These are phyloP conservation scores for Mirza zaza DNA, from an alignment of 2,113 vertebrate genomes.

Conservation along the genomic window DNA sequence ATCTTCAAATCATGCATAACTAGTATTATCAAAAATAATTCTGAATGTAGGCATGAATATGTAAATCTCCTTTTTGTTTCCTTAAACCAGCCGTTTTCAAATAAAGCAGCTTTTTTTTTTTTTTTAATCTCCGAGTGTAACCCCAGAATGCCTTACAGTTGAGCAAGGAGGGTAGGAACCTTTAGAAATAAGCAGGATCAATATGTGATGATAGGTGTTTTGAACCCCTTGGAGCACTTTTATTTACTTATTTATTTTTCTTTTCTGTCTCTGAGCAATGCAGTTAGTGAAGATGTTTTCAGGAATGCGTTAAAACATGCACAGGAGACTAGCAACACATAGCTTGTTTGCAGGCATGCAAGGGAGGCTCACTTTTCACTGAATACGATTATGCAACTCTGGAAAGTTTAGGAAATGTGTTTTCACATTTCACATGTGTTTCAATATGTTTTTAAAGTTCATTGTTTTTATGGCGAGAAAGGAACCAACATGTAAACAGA, in stretches of 20 bases:
- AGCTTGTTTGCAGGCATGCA: background rate
- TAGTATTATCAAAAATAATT: slow-evolving; percentile 20
- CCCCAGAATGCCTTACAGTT: background rate
- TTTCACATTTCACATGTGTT: no score
- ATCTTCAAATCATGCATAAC: background rate
- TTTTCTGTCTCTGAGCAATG: background rate
- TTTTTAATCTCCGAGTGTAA: background rate
- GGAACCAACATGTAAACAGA: background rate
- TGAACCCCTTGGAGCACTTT: background rate
- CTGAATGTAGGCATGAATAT: background rate
- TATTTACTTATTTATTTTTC: background rate
- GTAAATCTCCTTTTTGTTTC: background rate
- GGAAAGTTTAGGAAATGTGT: background rate
- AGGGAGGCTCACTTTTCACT: background rate
- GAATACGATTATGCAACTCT: background rate
- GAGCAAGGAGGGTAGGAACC: background rate
- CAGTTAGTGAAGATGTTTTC: background rate
- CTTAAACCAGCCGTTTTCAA: background rate
- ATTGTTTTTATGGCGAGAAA: background rate
- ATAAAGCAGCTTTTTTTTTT: background rate
- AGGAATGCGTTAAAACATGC: background rate
- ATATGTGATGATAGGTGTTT: background rate
- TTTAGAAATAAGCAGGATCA: background rate
- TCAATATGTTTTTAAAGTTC: background rate
- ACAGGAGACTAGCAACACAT: background rate